Base-by-base conservation (phyloP, 2,888 invertebrate species). In the Apodemia hepburni region DNA sequence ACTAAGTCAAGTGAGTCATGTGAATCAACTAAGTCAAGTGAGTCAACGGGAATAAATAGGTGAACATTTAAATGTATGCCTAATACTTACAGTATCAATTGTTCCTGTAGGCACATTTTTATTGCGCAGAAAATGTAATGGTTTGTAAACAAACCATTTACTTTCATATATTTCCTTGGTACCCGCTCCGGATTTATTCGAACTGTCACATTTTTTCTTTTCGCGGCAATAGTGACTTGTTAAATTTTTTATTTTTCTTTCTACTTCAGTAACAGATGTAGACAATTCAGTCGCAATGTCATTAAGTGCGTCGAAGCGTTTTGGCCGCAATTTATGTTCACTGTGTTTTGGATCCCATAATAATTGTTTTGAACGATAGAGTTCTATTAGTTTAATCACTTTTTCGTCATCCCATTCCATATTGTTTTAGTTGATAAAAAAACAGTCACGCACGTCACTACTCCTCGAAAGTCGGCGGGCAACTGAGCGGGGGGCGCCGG, bases 181-280 rank as follows among this genome's bases (percentile, higher is more conserved):
- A 61, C 62, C 62, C 47, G 47, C 49, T 29, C 59, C 45, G 11
- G 59, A 59, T 22, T 63, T 60, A 17, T 58, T 60, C 22, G 60
- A 58, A 57, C 22, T 57, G 22, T 57, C 45, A 29, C 49, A 61
- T 27, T 58, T 64, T 62, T 62, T 66, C 59, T 54, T 64, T 35
- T 66, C 64, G 54, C 64, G 60, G 58, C 62, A 62, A 65, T 67
- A 65, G 27, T 67, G 65, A 64, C 64, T 65, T 51, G 65, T 65
- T 51, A 67, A 63, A 51, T 67, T 67, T 67, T 67, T 67, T 47
- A 67, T 67, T 47, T 66, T 66, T 60, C 64, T 60, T 45, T 66
- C 63, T 29, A 66, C 61, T 66, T 66, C 66, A 42, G 63, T 18
- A 33, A 67, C 65, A 63, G 15, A 15, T 15, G 59, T 59, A 59